Evolutionary conservation across 2,888 invertebrate genomes (phyloP).

Genomic region (Lissonota sp.): DNA sequence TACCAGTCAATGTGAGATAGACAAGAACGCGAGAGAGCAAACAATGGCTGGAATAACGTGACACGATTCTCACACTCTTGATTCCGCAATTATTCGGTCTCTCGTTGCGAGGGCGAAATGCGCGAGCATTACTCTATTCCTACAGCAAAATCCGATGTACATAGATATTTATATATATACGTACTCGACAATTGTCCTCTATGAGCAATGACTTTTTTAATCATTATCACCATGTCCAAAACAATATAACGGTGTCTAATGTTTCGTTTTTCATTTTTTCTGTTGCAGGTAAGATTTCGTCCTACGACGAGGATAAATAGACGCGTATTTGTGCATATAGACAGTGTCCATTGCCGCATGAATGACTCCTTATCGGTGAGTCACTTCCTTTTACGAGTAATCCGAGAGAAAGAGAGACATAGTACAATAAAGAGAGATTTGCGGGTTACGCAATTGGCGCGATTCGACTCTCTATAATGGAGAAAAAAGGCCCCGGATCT

Average conservation of each 20-base stretch:
- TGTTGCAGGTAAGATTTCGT: constrained; percentile 62
- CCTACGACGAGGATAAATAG: not conserved
- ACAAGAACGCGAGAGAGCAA: constrained; percentile 33
- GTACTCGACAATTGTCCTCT: not conserved
- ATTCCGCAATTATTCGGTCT: constrained; percentile 65
- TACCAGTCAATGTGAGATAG: constrained; percentile 52
- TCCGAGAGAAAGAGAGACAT: constrained; percentile 35
- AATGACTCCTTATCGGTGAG: constrained; percentile 66
- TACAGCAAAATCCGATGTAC: not conserved
- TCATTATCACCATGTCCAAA: not conserved
- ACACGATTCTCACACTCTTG: constrained; percentile 64
- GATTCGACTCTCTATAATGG: constrained; percentile 48
- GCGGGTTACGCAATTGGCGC: constrained; percentile 60
- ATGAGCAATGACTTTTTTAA: not conserved
- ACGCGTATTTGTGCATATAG: constrained; percentile 25
- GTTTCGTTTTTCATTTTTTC: constrained; percentile 48
- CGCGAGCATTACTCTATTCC: constrained; percentile 6
- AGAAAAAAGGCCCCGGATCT: constrained; percentile 57
- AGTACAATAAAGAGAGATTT: constrained; percentile 53
- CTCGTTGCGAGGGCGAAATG: constrained; percentile 24
- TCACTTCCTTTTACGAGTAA: constrained; percentile 67
- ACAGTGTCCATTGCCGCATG: constrained; percentile 53
- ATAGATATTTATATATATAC: constrained; percentile 1
- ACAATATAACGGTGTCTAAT: constrained; percentile 35
- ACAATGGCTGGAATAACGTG: constrained; percentile 59